These are phyloP conservation scores for Temnothorax ravouxi DNA, from an alignment of 2,888 invertebrate genomes.

Conservation along the genomic window DNA sequence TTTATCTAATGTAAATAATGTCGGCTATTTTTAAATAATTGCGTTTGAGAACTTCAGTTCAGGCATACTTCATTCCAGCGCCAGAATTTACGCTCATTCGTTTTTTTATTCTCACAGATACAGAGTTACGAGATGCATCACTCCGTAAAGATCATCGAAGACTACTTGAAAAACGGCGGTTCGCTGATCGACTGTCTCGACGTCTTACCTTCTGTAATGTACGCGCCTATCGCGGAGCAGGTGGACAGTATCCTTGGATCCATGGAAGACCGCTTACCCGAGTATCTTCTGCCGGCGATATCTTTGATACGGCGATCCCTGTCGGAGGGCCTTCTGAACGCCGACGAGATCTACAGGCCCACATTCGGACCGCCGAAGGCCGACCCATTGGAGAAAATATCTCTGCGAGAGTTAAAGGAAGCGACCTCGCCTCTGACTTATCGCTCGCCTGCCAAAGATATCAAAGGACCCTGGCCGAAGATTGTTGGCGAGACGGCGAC, in stretches of 20 bases:
- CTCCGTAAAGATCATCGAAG: slow-evolving; percentile 49
- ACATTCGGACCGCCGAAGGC: slow-evolving; percentile 37
- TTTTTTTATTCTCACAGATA: background rate
- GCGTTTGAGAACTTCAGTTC: background rate
- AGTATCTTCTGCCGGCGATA: slow-evolving; percentile 37
- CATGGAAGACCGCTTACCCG: slow-evolving; percentile 47
- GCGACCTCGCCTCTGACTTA: slow-evolving; percentile 5
- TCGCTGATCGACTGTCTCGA: slow-evolving; percentile 50
- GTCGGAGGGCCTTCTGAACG: slow-evolving; percentile 7
- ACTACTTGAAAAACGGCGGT: slow-evolving; percentile 55
- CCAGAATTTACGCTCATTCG: background rate
- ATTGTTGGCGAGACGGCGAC: slow-evolving; percentile 32
- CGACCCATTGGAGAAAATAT: slow-evolving; percentile 49
- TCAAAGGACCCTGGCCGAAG: slow-evolving; percentile 34
- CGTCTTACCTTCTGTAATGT: slow-evolving; percentile 28
- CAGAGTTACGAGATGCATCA: slow-evolving; percentile 47
- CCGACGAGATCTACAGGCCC: slow-evolving; percentile 48
- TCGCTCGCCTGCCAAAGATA: background rate
- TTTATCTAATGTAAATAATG: background rate
- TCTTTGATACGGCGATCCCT: slow-evolving; percentile 32
- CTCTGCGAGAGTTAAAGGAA: slow-evolving; percentile 31
- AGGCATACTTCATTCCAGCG: background rate
- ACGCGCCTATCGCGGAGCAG: slow-evolving; percentile 42
- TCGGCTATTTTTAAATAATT: background rate
- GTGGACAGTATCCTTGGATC: slow-evolving; percentile 44